A percentile compares a stretch with the other conserved stretches of the same genome.
phyloP scores from a whole-genome alignment of 2,797 vertebrate species.

The Hydrophis major region DNA sequence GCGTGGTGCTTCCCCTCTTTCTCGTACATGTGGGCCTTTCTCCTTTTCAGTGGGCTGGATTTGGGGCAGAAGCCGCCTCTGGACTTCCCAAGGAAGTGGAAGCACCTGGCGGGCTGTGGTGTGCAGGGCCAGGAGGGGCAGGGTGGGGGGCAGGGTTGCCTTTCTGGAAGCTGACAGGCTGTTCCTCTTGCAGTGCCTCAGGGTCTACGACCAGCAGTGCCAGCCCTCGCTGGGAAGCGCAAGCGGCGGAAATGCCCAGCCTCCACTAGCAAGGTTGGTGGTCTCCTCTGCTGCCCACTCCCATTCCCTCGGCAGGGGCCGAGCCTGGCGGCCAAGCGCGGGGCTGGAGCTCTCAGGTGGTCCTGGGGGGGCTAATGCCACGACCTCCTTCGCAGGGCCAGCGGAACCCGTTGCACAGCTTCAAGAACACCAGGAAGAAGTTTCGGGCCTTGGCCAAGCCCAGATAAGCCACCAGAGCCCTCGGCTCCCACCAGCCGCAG shows the following conservation, averaged over 20 bases:
- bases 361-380: neutral
- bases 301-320: neutral
- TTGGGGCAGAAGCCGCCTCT: neutral
- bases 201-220: conserved; percentile 68
- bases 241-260: conserved; percentile 44
- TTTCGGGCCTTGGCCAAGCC: neutral
- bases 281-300: rapidly evolving
- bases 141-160: too few relatives aligned
- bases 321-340: neutral
- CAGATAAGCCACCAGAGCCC: rapidly evolving
- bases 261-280: conserved; percentile 66
- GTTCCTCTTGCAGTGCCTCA: conserved; percentile 75
- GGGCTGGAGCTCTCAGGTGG: neutral
- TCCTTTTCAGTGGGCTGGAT: neutral
- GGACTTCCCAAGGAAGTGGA: neutral
- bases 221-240: conserved; percentile 61
- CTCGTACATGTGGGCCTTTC: rapidly evolving
- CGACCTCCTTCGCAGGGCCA: conserved; percentile 24
- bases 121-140: neutral
- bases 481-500: rapidly evolving
- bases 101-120: too few relatives aligned
- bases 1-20: neutral
- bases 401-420: conserved; percentile 84
- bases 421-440: conserved; percentile 70
- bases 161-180: too few relatives aligned